Conservation (phyloP, 1,140 invertebrate species). For the Saxidomus purpurata region DNA sequence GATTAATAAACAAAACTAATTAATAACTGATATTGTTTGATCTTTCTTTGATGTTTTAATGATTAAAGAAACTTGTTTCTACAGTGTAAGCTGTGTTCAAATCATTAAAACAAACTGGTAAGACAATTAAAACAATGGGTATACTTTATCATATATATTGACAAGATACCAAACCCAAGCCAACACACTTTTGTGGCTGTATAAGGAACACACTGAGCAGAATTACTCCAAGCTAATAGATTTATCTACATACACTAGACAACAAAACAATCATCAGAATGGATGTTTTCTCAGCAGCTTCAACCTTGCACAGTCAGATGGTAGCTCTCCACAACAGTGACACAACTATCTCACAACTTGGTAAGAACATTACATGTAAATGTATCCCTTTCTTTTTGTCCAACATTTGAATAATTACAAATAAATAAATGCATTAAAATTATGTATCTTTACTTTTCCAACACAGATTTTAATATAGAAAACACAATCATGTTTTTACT, state of each 20-base stretch:
- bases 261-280: neutral
- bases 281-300: neutral
- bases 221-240: neutral
- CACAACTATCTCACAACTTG: neutral
- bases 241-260: neutral
- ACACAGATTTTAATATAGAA: neutral
- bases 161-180: neutral
- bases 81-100: neutral
- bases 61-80: neutral
- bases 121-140: neutral
- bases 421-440: no score
- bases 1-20: no score
- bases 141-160: neutral
- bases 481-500: no score
- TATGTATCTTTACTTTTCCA: neutral
- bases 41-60: neutral
- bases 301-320: neutral
- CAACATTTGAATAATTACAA: no score
- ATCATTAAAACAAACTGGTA: constrained; percentile 21
- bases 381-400: no score
- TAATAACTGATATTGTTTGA: neutral
- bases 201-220: neutral
- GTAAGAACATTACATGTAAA: neutral
- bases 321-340: constrained; percentile 7
- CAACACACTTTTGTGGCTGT: neutral